Evolutionary conservation across 2,888 invertebrate species (phyloP), one percentile per base, ranked within the genome.

Genomic region (Bugulina stolonifera): DNA sequence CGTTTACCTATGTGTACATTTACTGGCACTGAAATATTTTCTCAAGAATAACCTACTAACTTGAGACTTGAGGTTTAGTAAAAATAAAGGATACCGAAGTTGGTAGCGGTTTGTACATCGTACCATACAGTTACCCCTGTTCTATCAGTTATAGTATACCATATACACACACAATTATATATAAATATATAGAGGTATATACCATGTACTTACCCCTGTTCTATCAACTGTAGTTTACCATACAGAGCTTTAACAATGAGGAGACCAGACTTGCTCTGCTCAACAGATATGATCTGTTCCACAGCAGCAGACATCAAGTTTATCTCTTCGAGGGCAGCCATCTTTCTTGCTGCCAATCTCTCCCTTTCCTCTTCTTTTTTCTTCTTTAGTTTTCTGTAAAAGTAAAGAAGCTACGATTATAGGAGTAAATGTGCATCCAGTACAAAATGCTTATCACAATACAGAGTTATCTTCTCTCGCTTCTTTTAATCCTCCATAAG

Each of bases 311-410:
- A 18, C 55, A 55, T 55, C 23, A 55, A n/a, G 5, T 55, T 25
- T n/a, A 25, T n/a, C 23, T 55, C 55, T 5, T 14, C 10, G 25
- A 55, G 5, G 55, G 55, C 55, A 14, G 55, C 55, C 55, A 18
- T 5, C 25, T n/a, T 5, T 25, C 55, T 55, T n/a, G 22, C 25
- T 5, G 5, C 55, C 23, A 55, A 23, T 14, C 25, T 5, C 55
- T 55, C 23, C 55, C n/a, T 55, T 55, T 55, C 14, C n/a, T 55
- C 55, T 25, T 55, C 55, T 55, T 55, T 55, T 25, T 55, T 55
- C n/a, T 55, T 55, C 55, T 55, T 3, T n/a, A 18, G 22, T 25
- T n/a, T 18, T n/a, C 55, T 55, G 23, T 55, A 5, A 55, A 5
- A 18, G 43, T 18, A 43, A 43, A 43, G 43, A 43, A 18, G 43